A percentile compares a stretch with the other conserved stretches of the same genome.
Evolutionary conservation across 1,140 invertebrate genomes (phyloP).

Genomic region (Drosophila gunungcola): DNA sequence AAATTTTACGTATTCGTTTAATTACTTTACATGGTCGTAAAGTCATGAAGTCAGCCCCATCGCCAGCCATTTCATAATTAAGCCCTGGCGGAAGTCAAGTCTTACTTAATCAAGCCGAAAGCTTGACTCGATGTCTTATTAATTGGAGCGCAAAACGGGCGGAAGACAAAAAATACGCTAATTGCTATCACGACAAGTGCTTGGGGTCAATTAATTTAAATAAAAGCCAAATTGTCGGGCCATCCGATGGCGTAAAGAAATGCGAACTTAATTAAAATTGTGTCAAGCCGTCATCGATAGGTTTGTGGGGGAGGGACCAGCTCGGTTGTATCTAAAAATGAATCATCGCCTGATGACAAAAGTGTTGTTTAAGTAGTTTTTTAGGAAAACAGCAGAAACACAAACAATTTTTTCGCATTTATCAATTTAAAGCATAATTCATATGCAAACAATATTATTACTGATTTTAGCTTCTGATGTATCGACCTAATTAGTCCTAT

Average conservation of each 20-base stretch:
- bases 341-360: conserved; percentile 11
- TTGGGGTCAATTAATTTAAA: conserved; percentile 81
- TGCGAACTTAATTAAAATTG: conserved; percentile 64
- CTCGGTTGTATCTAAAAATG: conserved; percentile 2
- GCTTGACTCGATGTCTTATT: conserved; percentile 44
- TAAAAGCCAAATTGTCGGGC: conserved; percentile 68
- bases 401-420: too few species aligned
- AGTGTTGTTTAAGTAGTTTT: conserved; percentile 1
- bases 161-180: conserved; percentile 46
- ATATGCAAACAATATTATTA: background rate
- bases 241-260: conserved; percentile 40
- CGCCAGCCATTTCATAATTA: conserved; percentile 21
- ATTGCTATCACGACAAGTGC: conserved; percentile 76
- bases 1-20: conserved; percentile 69
- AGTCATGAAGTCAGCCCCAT: conserved; percentile 45
- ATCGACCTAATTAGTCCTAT: too few species aligned
- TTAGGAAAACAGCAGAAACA: too few species aligned
- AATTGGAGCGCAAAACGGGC: conserved; percentile 57
- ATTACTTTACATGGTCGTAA: conserved; percentile 71
- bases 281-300: conserved; percentile 24
- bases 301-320: conserved; percentile 1
- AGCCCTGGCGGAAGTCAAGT: conserved; percentile 51
- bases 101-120: conserved; percentile 60
- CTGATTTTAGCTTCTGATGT: too few species aligned
- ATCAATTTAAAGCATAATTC: background rate